Conservation (phyloP, 2,113 vertebrate species). For the Plecotus auritus region DNA sequence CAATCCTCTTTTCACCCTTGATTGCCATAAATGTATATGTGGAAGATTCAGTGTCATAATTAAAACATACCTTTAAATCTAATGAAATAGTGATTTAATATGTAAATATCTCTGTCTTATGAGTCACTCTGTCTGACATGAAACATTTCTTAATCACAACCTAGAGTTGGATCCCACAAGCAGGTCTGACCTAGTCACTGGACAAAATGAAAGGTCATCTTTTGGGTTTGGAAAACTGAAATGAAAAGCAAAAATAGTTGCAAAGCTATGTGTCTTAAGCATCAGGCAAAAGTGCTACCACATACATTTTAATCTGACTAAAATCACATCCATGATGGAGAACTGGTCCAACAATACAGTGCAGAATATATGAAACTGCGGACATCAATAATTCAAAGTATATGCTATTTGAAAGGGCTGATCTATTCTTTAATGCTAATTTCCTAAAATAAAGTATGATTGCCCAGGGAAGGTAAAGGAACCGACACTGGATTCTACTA, state of each 20-base stretch:
- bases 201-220: slow-evolving; percentile 29
- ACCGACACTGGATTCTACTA: background rate
- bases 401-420: background rate
- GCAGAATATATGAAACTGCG: background rate
- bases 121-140: background rate
- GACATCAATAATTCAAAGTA: background rate
- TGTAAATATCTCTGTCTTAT: background rate
- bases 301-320: background rate
- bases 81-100: slow-evolving; percentile 42
- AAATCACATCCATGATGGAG: background rate
- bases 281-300: background rate
- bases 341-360: background rate
- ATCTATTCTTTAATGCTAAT: background rate
- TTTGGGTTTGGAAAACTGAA: background rate
- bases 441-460: background rate
- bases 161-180: slow-evolving; percentile 14
- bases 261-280: background rate
- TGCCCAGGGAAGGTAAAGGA: background rate
- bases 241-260: background rate
- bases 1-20: background rate
- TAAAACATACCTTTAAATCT: slow-evolving; percentile 42
- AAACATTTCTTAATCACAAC: slow-evolving; percentile 53
- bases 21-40: background rate
- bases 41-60: background rate
- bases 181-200: background rate